These are phyloP conservation scores for Rhegmatorhina hoffmannsi DNA, from an alignment of 2,113 vertebrate genomes.

Conservation along the genomic window DNA sequence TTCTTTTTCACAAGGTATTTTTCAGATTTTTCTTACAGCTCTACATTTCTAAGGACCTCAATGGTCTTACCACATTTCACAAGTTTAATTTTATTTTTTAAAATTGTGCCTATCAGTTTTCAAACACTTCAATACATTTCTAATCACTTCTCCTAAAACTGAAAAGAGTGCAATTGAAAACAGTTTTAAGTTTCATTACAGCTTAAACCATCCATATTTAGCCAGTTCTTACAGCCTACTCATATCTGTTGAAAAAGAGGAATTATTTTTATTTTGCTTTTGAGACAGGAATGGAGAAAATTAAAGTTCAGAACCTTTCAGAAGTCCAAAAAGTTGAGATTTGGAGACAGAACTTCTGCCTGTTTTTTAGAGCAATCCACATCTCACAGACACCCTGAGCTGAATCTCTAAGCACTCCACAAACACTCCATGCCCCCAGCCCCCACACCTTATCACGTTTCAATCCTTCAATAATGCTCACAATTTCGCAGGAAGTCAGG, in stretches of 20 bases:
- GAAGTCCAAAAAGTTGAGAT: background rate
- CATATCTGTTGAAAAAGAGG: background rate
- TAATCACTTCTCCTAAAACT: background rate
- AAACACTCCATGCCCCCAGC: background rate
- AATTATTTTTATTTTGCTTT: background rate
- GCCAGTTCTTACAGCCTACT: background rate
- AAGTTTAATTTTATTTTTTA: background rate
- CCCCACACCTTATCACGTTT: background rate
- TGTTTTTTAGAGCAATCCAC: background rate
- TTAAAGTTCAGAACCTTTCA: background rate
- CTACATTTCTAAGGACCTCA: background rate
- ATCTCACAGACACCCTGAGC: background rate
- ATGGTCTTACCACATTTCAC: background rate
- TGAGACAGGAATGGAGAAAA: background rate
- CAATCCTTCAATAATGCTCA: slow-evolving; percentile 31
- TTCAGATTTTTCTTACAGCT: background rate
- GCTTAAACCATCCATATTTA: background rate
- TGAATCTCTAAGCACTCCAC: background rate
- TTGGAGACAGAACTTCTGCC: background rate
- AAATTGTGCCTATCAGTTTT: background rate
- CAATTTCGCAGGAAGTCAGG: slow-evolving; percentile 8
- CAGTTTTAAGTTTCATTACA: background rate
- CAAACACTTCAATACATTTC: background rate
- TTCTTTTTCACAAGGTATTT: background rate
- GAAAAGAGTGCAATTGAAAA: background rate